Evolutionary conservation across 2,797 vertebrate species (phyloP), one percentile per base, ranked within the genome.

Genomic region (Ctenochaetus hawaiiensis): DNA sequence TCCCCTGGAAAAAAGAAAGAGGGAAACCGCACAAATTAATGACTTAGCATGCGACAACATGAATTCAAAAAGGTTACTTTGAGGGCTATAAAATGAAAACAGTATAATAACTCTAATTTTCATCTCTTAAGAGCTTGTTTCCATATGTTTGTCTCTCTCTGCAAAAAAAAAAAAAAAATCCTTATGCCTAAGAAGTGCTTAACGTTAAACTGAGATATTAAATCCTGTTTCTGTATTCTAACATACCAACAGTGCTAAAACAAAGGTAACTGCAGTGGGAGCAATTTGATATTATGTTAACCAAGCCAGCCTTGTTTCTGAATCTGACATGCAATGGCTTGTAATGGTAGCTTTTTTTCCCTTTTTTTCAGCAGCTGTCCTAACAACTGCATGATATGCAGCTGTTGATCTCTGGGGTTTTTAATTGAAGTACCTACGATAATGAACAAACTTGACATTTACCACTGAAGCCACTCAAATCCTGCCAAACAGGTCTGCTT

Each of bases 1-100:
- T 99, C 98, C 98, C 98, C 98, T 99, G 92, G 30, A 3, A 49
- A 78, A 85, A 45, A 72, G 45, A 58, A 80, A 11, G 58, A 52
- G 1, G 64, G 23, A 44, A 67, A 22, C 0, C 0, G 0, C 22
- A 54, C 54, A 83, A n/a, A 68, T 20, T 56, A 34, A 22, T 51
- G 43, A 58, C 13, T n/a, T 60, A 23, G 10, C 52, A 48, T 30
- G 26, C 47, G 7, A 67, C 37, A 44, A 58, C n/a, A 51, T 52
- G 1, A 23, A 82, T 54, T 59, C 39, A 43, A 69, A 63, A 54
- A 37, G 26, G 10, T 30, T 17, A 30, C 26, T 44, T 61, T 67
- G 30, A 52, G 57, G 37, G 9, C 17, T 52, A 11, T 23, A 64
- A 68, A 48, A 44, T 53, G 22, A 52, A n/a, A 22, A 18, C 41